Evolutionary conservation across 2,888 invertebrate genomes (phyloP), one percentile per base, ranked within the genome.

Genomic region (Plebejus argus): DNA sequence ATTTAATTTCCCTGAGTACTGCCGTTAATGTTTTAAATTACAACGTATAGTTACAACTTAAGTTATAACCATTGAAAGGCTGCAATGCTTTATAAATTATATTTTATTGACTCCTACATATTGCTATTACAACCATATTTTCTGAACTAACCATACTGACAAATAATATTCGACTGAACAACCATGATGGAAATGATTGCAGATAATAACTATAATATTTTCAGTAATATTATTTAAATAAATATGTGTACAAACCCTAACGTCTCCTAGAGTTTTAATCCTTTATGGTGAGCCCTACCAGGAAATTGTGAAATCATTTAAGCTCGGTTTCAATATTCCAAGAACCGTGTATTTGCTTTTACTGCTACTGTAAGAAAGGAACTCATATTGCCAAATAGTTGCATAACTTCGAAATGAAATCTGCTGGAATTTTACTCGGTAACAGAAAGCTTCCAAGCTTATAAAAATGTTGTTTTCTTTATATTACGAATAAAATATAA

Each of bases 241-340:
- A 39, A 39, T 39, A 53, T 53, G 6, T 18, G 53, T 53, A 53
- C 18, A 53, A 18, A n/a, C 58, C 20, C 23, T 12, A 61, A 61
- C n/a, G 61, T 61, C 23, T 61, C 23, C 7, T 20, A 8, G 61
- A 61, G 20, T 39, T 20, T 23, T 7, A 23, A 23, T 23, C 61
- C 23, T 33, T 66, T 28, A 33, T 28, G 66, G 28, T 18, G 28
- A 66, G 28, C 15, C 66, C 28, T 28, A 66, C 28, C 66, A 66
- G 66, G 66, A 66, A 66, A 33, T 33, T 66, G 66, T 66, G 66
- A 66, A 33, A 66, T 66, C 66, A 33, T 66, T 66, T 66, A 66
- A 66, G 66, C 66, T 66, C 66, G 66, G 28, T 66, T 18, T 33
- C 66, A 66, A 66, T 66, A 66, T 66, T 66, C 66, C 66, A 66